Evolutionary conservation across 2,888 invertebrate genomes (phyloP).

Genomic region (Drosophila siamana): DNA sequence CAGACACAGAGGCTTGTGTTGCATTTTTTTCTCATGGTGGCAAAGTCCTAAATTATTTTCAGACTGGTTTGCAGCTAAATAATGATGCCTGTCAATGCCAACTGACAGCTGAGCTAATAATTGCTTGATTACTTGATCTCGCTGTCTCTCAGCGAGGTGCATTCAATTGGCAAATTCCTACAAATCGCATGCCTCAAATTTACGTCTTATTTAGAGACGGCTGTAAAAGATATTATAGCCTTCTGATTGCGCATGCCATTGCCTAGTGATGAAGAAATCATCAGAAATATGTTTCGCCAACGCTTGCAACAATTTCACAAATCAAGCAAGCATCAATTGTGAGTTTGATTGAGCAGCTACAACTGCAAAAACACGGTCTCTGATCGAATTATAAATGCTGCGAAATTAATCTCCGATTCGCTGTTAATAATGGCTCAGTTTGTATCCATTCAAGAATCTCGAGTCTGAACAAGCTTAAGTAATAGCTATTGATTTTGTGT

Average conservation of each 20-base stretch:
- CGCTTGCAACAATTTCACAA: no score
- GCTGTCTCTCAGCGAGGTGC: conserved; percentile 23
- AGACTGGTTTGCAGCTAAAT: conserved; percentile 63
- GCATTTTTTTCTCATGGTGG: conserved; percentile 47
- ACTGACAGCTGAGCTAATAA: conserved; percentile 65
- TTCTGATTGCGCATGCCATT: background rate
- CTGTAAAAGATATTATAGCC: background rate
- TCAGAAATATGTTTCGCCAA: no score
- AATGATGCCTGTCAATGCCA: conserved; percentile 67
- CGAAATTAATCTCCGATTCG: conserved; percentile 6
- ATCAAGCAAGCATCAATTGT: background rate
- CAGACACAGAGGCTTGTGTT: background rate
- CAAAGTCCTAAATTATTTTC: conserved; percentile 61
- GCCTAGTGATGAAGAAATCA: background rate
- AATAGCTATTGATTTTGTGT: conserved; percentile 28
- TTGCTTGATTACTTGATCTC: conserved; percentile 42
- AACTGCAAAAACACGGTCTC: background rate
- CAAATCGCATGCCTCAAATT: conserved; percentile 4
- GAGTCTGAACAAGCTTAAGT: conserved; percentile 28
- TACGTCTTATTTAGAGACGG: conserved; percentile 10
- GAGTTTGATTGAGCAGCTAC: conserved; percentile 3
- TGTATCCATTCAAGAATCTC: conserved; percentile 11
- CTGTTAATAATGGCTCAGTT: conserved; percentile 1
- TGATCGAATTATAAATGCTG: conserved; percentile 9
- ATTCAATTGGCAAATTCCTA: conserved; percentile 21